A percentile compares a stretch with the other conserved stretches of the same genome.
These are phyloP conservation scores for Dicrostonyx torquatus DNA, from an alignment of 2,797 vertebrate species.

Conservation along the genomic window DNA sequence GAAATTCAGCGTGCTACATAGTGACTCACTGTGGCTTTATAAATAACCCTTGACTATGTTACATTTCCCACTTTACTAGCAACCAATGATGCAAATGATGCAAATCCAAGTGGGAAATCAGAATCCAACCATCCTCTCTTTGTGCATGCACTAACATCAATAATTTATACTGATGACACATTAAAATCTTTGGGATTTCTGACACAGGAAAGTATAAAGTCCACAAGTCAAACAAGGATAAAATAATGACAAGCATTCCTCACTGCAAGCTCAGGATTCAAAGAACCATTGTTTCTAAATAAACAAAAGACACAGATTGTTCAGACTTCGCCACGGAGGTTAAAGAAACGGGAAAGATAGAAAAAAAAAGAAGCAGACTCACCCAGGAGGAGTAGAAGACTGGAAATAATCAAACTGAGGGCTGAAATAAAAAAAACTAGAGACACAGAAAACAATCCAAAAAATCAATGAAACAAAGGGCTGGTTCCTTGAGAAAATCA, in stretches of 20 bases:
- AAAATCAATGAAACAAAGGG: no score
- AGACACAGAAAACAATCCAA: no score
- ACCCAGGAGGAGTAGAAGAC: no score
- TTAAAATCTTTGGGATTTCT: constrained; percentile 10
- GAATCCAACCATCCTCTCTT: constrained; percentile 31
- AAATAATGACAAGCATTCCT: not conserved
- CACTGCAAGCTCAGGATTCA: not conserved
- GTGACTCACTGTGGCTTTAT: constrained; percentile 30
- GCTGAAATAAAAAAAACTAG: no score
- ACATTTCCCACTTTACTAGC: constrained; percentile 36
- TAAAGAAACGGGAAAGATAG: not conserved
- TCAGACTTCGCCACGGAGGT: not conserved
- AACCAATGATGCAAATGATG: constrained; percentile 33
- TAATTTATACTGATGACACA: not conserved
- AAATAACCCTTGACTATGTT: constrained; percentile 54
- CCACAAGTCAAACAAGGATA: not conserved
- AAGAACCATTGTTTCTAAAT: not conserved
- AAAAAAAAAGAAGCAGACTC: no score
- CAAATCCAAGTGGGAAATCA: constrained; percentile 34
- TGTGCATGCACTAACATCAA: not conserved
- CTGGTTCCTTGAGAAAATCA: no score
- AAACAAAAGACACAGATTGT: not conserved
- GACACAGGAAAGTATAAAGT: not conserved
- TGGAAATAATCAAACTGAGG: no score
- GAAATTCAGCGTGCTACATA: constrained; percentile 36